Percentiles rank a stretch among this genome's conserved stretches.
phyloP scores from a whole-genome alignment of 2,113 vertebrate genomes.

The Tympanuchus pallidicinctus region DNA sequence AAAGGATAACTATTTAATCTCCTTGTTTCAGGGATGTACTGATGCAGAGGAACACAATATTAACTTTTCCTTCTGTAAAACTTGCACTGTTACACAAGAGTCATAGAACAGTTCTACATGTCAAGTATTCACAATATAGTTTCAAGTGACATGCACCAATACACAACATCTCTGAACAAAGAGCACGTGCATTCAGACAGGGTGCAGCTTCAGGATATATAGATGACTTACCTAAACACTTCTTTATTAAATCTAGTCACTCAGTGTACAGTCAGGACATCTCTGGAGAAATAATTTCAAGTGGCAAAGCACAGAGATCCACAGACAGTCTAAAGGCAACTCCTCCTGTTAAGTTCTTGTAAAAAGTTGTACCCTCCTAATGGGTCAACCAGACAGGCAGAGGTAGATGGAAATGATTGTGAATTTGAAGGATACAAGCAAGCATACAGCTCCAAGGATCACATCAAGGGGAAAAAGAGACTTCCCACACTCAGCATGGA shows the following conservation, averaged over 20 bases:
- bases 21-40: background rate
- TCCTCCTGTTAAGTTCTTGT: background rate
- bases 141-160: background rate
- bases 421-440: background rate
- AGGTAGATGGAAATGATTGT: background rate
- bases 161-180: background rate
- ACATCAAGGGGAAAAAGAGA: accelerated
- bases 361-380: background rate
- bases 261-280: background rate
- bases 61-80: background rate
- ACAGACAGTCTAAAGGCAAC: background rate
- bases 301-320: background rate
- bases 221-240: background rate
- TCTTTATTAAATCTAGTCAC: background rate
- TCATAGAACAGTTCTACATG: background rate
- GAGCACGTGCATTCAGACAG: background rate
- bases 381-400: background rate
- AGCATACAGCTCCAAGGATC: background rate
- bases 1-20: background rate
- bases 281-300: background rate
- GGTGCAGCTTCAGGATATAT: background rate
- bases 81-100: background rate
- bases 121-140: background rate
- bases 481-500: background rate
- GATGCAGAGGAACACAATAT: background rate